Evolutionary conservation across 2,113 vertebrate genomes (phyloP).

Genomic region (Orientallactaga bullata): DNA sequence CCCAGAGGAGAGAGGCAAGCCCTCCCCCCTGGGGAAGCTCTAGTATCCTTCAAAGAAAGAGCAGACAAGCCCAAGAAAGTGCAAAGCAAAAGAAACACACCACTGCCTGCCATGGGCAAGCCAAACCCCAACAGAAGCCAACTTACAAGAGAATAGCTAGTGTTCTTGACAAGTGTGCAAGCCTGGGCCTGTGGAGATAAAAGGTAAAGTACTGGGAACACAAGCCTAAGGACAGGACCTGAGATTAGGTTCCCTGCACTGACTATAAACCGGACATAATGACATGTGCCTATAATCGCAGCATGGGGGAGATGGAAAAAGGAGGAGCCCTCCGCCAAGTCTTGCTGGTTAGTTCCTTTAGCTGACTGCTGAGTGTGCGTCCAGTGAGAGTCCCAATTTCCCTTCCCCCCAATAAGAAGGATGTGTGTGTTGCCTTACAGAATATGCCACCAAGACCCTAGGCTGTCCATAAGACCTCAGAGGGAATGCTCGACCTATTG

Average conservation of each 20-base stretch:
- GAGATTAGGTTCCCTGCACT: no score
- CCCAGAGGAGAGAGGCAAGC: constrained; percentile 30
- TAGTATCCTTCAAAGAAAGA: constrained; percentile 42
- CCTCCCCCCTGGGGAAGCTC: background rate
- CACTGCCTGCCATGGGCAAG: background rate
- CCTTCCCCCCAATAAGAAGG: no score
- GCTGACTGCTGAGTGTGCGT: no score
- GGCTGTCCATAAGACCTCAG: background rate
- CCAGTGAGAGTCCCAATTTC: no score
- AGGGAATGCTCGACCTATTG: background rate
- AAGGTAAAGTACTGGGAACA: background rate
- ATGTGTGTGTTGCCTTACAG: no score
- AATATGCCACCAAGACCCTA: rapidly evolving
- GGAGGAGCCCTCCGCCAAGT: no score
- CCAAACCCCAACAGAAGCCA: background rate
- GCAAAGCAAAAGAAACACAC: background rate
- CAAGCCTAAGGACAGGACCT: no score
- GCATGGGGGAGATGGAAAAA: no score
- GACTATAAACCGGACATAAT: no score
- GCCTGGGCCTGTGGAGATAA: constrained; percentile 5
- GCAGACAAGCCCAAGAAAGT: background rate
- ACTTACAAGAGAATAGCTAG: background rate
- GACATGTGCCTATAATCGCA: no score
- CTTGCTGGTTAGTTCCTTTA: no score
- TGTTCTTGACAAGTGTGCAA: background rate